phyloP scores from a whole-genome alignment of 2,797 vertebrate species.

The Sebastiscus albofasciatus region DNA sequence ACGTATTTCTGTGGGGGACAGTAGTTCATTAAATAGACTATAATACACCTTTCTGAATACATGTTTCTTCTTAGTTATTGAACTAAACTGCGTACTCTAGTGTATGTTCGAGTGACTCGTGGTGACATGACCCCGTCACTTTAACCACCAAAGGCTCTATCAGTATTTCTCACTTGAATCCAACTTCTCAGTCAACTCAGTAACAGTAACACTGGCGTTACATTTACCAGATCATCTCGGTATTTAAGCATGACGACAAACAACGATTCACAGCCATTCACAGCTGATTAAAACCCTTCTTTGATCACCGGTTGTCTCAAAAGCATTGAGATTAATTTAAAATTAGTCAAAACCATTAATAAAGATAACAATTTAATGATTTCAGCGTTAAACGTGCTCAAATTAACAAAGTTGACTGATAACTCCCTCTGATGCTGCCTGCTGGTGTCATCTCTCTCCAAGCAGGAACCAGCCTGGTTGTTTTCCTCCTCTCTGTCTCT shows the following conservation, averaged over 20 bases:
- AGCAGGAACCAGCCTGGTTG: conserved; percentile 50
- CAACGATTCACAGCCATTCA: not conserved
- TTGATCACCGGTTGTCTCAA: not conserved
- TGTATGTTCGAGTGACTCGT: not conserved
- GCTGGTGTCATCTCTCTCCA: not conserved
- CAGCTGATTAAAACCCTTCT: not conserved
- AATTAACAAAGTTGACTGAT: not conserved
- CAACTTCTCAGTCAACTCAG: not conserved
- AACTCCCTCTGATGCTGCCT: not conserved
- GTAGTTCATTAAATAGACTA: not conserved
- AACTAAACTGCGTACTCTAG: not conserved
- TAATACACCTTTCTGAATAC: too few relatives aligned
- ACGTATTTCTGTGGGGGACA: rapidly evolving
- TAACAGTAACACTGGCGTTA: not conserved
- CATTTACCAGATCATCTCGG: not conserved
- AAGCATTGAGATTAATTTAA: not conserved
- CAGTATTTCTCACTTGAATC: not conserved
- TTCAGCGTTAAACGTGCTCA: rapidly evolving
- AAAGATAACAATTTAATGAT: not conserved
- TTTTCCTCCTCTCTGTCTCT: conserved; percentile 25
- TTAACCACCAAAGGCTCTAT: not conserved
- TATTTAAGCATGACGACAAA: not conserved
- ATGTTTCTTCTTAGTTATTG: not conserved
- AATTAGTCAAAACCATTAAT: not conserved
- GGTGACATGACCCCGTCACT: not conserved